Conservation (phyloP, 1,140 invertebrate genomes). For the Drosophila athabasca region DNA sequence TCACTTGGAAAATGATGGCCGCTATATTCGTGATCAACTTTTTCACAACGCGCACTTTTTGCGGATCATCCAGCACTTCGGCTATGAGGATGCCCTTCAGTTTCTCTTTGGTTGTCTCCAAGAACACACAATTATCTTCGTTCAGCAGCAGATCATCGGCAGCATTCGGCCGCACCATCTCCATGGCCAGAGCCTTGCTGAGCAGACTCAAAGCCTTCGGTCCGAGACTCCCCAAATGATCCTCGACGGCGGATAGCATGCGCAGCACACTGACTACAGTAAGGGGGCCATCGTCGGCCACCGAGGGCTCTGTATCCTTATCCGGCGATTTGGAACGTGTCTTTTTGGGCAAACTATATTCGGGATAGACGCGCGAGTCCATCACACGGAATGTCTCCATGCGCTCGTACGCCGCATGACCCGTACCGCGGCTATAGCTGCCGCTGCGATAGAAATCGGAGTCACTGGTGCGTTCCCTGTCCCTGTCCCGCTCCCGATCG, state of each 20-base stretch:
- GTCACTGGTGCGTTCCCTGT: conserved; percentile 32
- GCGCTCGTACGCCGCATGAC: conserved; percentile 33
- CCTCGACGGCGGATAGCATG: conserved; percentile 90
- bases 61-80: conserved; percentile 87
- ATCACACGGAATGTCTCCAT: conserved; percentile 59
- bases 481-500: conserved; percentile 8
- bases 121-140: conserved; percentile 88
- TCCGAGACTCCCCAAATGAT: conserved; percentile 90
- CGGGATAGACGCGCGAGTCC: conserved; percentile 62
- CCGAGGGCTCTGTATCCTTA: conserved; percentile 39
- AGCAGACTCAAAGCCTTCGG: conserved; percentile 90
- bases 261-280: conserved; percentile 89
- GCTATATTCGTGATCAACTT: conserved; percentile 87
- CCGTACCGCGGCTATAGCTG: conserved; percentile 22
- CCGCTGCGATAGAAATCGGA: conserved; percentile 28
- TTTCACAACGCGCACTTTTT: conserved; percentile 82
- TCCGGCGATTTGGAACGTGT: conserved; percentile 40
- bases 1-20: conserved; percentile 87
- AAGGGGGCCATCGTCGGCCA: conserved; percentile 75
- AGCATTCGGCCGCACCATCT: conserved; percentile 88
- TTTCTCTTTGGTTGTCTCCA: conserved; percentile 93
- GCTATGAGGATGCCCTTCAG: conserved; percentile 91
- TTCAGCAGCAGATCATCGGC: conserved; percentile 89
- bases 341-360: conserved; percentile 45
- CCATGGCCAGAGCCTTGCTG: conserved; percentile 89